Evolutionary conservation across 1,140 invertebrate genomes (phyloP).

Genomic region (Drosophila ficusphila): DNA sequence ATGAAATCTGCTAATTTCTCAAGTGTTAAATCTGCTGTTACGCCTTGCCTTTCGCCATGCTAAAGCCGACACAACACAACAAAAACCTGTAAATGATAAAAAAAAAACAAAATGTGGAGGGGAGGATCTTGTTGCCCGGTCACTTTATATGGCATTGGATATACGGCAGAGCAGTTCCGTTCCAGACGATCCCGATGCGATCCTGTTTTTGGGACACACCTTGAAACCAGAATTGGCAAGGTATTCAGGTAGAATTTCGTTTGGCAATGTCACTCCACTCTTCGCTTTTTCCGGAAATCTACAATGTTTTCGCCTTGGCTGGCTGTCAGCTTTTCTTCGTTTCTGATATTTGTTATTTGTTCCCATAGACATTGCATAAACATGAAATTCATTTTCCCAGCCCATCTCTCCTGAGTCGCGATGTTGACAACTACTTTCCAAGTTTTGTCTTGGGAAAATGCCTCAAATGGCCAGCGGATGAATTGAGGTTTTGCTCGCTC

Average conservation of each 20-base stretch:
- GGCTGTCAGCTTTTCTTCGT: background rate
- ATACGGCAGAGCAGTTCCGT: constrained; percentile 64
- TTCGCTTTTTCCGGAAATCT: constrained; percentile 3
- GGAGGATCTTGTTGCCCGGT: constrained; percentile 39
- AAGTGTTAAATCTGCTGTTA: constrained; percentile 76
- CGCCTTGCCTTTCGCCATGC: constrained; percentile 32
- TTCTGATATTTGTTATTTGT: constrained; percentile 31
- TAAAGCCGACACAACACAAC: constrained; percentile 11
- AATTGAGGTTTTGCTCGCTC: constrained; percentile 14
- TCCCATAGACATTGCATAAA: constrained; percentile 33
- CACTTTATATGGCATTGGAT: constrained; percentile 45
- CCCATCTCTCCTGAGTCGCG: constrained; percentile 11
- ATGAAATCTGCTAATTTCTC: constrained; percentile 61
- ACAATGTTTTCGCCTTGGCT: background rate
- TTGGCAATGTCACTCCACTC: background rate
- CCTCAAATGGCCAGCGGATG: constrained; percentile 57
- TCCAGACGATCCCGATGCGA: constrained; percentile 28
- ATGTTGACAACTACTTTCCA: constrained; percentile 33
- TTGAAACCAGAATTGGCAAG: constrained; percentile 33
- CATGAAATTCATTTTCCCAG: constrained; percentile 32
- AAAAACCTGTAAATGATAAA: constrained; percentile 38
- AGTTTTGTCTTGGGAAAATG: constrained; percentile 50
- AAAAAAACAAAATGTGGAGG: background rate
- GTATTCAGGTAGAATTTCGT: constrained; percentile 43
- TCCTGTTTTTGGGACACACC: constrained; percentile 56